A percentile compares a stretch with the other conserved stretches of the same genome.
Evolutionary conservation across 2,797 vertebrate genomes (phyloP).

Genomic region (Xiphorhynchus erythropygius): DNA sequence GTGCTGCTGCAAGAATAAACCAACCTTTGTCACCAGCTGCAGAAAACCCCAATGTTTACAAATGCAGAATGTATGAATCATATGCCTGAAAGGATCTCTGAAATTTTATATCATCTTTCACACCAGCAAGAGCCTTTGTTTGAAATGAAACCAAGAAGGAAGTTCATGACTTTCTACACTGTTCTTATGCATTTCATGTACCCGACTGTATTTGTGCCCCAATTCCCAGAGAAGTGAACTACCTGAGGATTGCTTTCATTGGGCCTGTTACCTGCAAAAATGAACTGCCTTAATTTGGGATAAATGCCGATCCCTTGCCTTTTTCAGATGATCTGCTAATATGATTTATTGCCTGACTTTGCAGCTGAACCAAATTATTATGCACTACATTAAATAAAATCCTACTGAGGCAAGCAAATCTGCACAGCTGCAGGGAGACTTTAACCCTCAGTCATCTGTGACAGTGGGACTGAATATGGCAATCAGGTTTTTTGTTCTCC

Average conservation of each 20-base stretch:
- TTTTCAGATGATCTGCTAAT: not conserved
- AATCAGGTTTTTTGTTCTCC: not conserved
- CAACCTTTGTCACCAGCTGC: not conserved
- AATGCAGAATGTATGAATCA: not conserved
- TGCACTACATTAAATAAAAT: not conserved
- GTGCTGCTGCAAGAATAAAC: not conserved
- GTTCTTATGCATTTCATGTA: not conserved
- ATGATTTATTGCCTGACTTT: not conserved
- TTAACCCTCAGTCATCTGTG: not conserved
- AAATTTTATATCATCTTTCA: not conserved
- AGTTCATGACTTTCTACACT: not conserved
- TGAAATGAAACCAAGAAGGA: not conserved
- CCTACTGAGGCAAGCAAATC: not conserved
- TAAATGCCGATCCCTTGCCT: not conserved
- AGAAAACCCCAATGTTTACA: not conserved
- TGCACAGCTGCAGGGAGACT: not conserved
- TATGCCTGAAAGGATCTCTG: not conserved
- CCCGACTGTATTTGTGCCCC: too few relatives aligned
- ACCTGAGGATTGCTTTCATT: not conserved
- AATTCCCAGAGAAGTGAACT: not conserved
- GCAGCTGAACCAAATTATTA: not conserved
- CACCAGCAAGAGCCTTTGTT: not conserved
- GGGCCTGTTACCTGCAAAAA: not conserved
- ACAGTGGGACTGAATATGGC: not conserved
- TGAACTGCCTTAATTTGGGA: not conserved